Evolutionary conservation across 2,888 invertebrate species (phyloP), one percentile per base, ranked within the genome.

Genomic region (Agonopterix arenella): DNA sequence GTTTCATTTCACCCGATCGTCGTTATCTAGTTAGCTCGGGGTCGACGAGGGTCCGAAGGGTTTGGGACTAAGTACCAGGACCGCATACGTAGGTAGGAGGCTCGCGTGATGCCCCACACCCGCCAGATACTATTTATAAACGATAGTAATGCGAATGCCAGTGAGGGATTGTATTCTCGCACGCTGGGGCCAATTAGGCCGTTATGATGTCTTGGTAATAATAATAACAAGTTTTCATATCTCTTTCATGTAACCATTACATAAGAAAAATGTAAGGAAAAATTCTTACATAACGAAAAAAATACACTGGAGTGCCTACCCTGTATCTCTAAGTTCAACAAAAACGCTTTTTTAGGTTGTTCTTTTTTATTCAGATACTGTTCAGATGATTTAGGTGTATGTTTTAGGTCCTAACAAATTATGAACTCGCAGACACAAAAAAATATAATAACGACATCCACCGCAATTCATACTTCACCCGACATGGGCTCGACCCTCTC

Each of bases 31-130:
- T 86, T 88, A 86, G 85, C 73, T 73, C 68, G 28, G 81, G 83
- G 81, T 78, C 82, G 84, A 86, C 86, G 80, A 85, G 85, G 88
- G 88, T 86, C 76, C 80, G 79, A 80, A 80, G 81, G 83, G 80
- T 76, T 76, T 68, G 75, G 67, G 71, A 61, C 72, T 73, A 76
- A 76, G 77, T 75, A 80, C 72, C 74, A 73, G 77, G 73, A 71
- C 72, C 67, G 66, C 78, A 74, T 72, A 72, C 68, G 73, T 72
- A 68, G 76, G 78, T 69, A 73, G 76, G 47, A 64, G 69, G 66
- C 60, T 69, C 66, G 73, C 73, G 76, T 76, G 74, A 72, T 72
- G 66, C 66, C 63, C 68, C 53, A 66, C 66, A 68, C 77, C 70
- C 71, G 69, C 67, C 55, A 53, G 46, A 46, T 53, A 74, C 74